Base-by-base conservation (phyloP, 2,888 invertebrate genomes). In the Spodoptera picta region DNA sequence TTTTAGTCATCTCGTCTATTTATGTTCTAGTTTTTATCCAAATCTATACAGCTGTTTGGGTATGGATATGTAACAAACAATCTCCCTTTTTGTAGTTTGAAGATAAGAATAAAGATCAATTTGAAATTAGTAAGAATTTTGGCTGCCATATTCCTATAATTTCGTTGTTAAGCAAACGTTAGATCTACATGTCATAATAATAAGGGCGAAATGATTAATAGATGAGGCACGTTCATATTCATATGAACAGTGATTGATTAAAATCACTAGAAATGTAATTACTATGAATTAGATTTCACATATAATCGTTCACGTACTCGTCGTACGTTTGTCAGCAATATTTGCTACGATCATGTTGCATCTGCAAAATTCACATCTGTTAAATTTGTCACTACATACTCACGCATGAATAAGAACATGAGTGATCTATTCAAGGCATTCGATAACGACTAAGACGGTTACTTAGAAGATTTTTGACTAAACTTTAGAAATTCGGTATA, bases 391-490 rank as follows among this genome's bases (percentile, higher is more conserved):
- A 46, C 36, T 45, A 1, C 9, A 46, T 11, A 9, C 1, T 19
- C 19, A 19, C 51, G 24, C 36, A 53, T 53, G 50, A 60, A 55
- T 2, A 42, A 49, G 47, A 46, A 46, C 14, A 75, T 59, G 61
- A 64, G 60, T 55, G 61, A 50, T 55, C 50, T 47, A 42, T 46
- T 43, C 56, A 54, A 69, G 51, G 49, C 54, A 58, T 53, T 48
- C 14, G 75, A 62, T 66, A 74, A 70, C 49, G 43, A 48, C 46
- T 60, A 54, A 31, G n/a, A 36, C 48, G 54, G 36, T 24, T 77
- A 73, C 61, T 47, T n/a, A 47, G 65, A 75, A 77, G 51, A 43
- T 47, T 36, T 60, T 63, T 55, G 60, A 64, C 65, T 48, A 54
- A 60, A 60, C 55, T 53, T 31, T 62, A 48, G 19, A 50, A 74